Conservation (phyloP, 2,113 vertebrate genomes). For the Willisornis vidua region DNA sequence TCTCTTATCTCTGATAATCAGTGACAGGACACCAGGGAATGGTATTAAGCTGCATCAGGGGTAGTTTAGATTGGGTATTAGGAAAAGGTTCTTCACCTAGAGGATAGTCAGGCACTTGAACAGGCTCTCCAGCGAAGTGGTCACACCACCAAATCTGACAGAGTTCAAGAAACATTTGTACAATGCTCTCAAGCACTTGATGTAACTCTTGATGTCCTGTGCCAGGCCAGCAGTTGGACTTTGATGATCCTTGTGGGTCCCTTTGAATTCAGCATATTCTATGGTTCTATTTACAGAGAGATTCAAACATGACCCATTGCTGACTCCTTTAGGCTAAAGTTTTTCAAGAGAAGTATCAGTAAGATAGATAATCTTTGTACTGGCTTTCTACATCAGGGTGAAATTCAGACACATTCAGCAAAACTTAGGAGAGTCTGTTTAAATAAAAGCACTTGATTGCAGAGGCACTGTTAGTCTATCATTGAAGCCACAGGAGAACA, state of each 20-base stretch:
- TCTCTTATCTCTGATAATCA: background rate
- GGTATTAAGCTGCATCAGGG: background rate
- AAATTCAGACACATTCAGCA: background rate
- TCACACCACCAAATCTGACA: background rate
- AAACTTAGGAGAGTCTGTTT: background rate
- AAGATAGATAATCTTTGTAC: background rate
- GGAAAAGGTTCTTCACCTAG: background rate
- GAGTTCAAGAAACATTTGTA: background rate
- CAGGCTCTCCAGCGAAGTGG: background rate
- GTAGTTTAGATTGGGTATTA: background rate
- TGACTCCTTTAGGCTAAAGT: background rate
- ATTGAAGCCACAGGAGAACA: background rate
- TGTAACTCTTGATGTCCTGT: background rate
- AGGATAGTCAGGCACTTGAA: background rate
- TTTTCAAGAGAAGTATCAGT: background rate
- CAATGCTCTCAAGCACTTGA: background rate
- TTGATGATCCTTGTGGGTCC: background rate
- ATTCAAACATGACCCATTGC: background rate
- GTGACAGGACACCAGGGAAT: background rate
- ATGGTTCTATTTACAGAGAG: background rate
- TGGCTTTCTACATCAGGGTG: background rate
- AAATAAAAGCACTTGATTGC: slow-evolving; percentile 46
- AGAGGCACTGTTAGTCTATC: background rate
- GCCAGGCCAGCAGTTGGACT: background rate
- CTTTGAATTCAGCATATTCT: background rate